Evolutionary conservation across 2,797 vertebrate species (phyloP), one percentile per base, ranked within the genome.

Genomic region (Loriculus beryllinus): DNA sequence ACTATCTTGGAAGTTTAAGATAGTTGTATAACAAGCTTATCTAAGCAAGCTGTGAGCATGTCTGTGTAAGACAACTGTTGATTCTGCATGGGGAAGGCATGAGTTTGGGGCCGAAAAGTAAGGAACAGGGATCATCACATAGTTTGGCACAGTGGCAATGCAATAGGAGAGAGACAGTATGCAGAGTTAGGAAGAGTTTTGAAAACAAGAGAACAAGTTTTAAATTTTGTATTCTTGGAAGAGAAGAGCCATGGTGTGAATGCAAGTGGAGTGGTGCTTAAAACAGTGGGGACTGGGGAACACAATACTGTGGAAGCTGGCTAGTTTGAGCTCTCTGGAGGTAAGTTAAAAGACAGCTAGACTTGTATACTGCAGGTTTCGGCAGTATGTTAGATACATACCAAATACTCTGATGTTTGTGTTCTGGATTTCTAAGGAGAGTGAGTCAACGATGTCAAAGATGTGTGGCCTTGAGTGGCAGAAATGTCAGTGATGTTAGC

Each of bases 391-490:
- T 68, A 28, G 23, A 8, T 82, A 11, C 3, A 3, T 45, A 59
- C 9, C 18, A 71, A 60, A 64, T 60, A 51, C 26, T 18, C 33
- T 23, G 28, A 47, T 35, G 21, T 18, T 80, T 4, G 3, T n/a
- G 17, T 49, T 54, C 29, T 68, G 26, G 29, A 15, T 33, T 15
- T 28, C 43, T 79, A 65, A 69, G 16, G 37, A 37, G 15, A 69
- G 5, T 6, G 19, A 45, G 25, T 42, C 28, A 72, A 42, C 12
- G 25, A 12, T 49, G 49, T 56, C 37, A 72, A 42, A 82, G 29
- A 3, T 35, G 11, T 3, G 2, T 47, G 37, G 4, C 1, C 25
- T 68, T 5, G 7, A 4, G 37, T 48, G 31, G 14, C 51, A 37
- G 22, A 28, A 69, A 90, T 18, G 56, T 57, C 65, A 77, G 39